A percentile compares a stretch with the other conserved stretches of the same genome.
Conservation (phyloP, 2,113 vertebrate genomes). For the chimpanzee (Pan troglodytes) region NHGRI_mPanTro3-v2.1_pri NC_086016.1:46705501-46706000, state of each 20-base stretch:
- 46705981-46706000: neutral
- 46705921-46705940: neutral
- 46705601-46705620: rapidly evolving
- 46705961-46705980: neutral
- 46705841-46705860: neutral
- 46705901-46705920: neutral
- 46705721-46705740: rapidly evolving
- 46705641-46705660: neutral
- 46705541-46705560: too few relatives aligned
- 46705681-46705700: rapidly evolving
- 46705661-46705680: neutral
- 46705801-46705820: neutral
- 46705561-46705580: rapidly evolving
- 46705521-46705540: rapidly evolving
- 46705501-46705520: rapidly evolving
- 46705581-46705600: rapidly evolving
- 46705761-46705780: neutral
- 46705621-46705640: too few relatives aligned
- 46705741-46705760: neutral
- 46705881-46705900: neutral
- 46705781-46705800: neutral
- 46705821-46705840: neutral
- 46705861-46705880: neutral
- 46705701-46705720: rapidly evolving
- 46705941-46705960: neutral